A percentile compares a stretch with the other conserved stretches of the same genome.
Conservation (phyloP, 1,140 invertebrate genomes). For the Drosophila novamexicana region DNA sequence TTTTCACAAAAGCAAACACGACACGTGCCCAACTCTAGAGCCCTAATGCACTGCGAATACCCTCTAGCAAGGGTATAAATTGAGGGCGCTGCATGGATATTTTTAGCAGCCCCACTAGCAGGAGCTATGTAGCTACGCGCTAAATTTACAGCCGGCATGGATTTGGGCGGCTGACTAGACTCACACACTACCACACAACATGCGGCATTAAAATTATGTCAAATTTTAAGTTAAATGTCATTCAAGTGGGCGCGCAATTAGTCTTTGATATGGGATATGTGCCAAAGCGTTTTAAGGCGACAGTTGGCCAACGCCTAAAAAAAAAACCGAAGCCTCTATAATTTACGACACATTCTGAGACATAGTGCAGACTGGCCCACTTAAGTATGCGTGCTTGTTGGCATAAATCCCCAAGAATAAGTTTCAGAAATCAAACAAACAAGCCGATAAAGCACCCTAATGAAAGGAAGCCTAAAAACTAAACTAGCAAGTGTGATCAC, state of each 20-base stretch:
- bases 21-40: background rate
- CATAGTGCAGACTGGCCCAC: background rate
- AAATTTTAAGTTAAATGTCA: conserved; percentile 80
- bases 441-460: background rate
- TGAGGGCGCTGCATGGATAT: conserved; percentile 62
- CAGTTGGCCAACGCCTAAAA: conserved; percentile 2
- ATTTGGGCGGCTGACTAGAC: conserved; percentile 5
- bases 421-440: background rate
- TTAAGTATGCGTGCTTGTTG: conserved; percentile 1
- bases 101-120: conserved; percentile 51
- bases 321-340: conserved; percentile 5
- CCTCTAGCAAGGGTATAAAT: conserved; percentile 33
- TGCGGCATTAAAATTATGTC: conserved; percentile 64
- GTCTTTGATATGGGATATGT: conserved; percentile 60
- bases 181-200: conserved; percentile 20
- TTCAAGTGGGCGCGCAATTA: conserved; percentile 72
- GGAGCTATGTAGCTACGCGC: conserved; percentile 55
- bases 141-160: background rate
- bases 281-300: conserved; percentile 43
- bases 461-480: background rate
- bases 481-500: background rate
- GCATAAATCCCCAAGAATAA: conserved; percentile 8
- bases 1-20: background rate
- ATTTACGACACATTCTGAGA: conserved; percentile 29
- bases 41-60: background rate